A percentile compares a stretch with the other conserved stretches of the same genome.
These are phyloP conservation scores for Xylota sylvarum DNA, from an alignment of 2,888 invertebrate species.

Conservation along the genomic window DNA sequence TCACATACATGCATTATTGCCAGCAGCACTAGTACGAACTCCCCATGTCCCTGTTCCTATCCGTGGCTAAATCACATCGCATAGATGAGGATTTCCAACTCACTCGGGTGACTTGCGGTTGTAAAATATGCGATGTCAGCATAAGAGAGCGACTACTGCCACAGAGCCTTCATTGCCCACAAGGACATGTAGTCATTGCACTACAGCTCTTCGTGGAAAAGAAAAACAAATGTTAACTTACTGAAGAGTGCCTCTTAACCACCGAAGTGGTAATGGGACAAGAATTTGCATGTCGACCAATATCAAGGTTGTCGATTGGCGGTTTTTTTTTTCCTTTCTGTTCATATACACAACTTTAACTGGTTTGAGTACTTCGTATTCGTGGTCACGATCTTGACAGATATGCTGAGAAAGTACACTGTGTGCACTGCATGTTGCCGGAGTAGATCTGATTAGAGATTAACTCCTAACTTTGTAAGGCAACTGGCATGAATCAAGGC, in stretches of 20 bases:
- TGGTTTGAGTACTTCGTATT: constrained; percentile 31
- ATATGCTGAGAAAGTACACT: constrained; percentile 27
- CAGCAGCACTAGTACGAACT: background rate
- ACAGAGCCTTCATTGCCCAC: background rate
- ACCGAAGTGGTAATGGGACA: background rate
- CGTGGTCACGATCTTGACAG: constrained; percentile 68
- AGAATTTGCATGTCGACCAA: constrained; percentile 62
- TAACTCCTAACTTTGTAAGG: background rate
- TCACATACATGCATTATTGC: constrained; percentile 12
- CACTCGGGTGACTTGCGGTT: background rate
- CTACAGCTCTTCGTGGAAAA: background rate
- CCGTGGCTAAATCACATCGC: background rate
- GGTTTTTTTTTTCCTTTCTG: background rate
- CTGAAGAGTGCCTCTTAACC: background rate
- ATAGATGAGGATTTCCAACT: background rate
- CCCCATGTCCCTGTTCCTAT: background rate
- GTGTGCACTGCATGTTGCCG: background rate
- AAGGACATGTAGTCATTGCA: background rate
- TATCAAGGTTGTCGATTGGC: constrained; percentile 44
- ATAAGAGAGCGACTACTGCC: background rate
- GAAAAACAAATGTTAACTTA: background rate
- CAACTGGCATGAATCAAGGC: constrained; percentile 35
- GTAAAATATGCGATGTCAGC: background rate
- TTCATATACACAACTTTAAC: background rate
- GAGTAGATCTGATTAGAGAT: constrained; percentile 4